These are phyloP conservation scores for Barbus barbus DNA, from an alignment of 2,113 vertebrate species.

Conservation along the genomic window DNA sequence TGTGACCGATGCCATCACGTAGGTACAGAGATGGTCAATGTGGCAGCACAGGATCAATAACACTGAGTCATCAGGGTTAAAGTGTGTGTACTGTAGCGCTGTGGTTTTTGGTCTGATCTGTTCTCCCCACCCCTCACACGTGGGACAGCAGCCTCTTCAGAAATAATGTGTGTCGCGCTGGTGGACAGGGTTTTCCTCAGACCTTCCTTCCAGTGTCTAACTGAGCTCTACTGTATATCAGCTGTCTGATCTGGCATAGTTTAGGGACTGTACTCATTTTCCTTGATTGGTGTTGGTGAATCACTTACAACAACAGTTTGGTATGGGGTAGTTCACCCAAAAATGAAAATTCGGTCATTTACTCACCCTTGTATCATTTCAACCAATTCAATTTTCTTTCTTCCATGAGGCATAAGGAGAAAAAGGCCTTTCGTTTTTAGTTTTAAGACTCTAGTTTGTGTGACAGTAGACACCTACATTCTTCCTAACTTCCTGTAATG, in stretches of 20 bases:
- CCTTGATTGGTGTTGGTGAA: no score
- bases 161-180: constrained; percentile 21
- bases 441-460: neutral
- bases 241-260: no score
- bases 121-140: constrained; percentile 55
- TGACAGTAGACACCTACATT: neutral
- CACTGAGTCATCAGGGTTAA: constrained; percentile 55
- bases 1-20: neutral
- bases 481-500: neutral
- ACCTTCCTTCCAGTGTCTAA: neutral
- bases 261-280: no score
- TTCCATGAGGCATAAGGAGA: neutral
- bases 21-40: no score
- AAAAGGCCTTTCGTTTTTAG: neutral
- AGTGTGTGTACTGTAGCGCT: constrained; percentile 24
- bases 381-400: neutral
- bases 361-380: neutral
- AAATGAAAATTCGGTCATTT: neutral
- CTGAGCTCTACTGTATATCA: no score
- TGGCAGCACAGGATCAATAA: neutral
- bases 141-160: constrained; percentile 47
- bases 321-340: neutral
- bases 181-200: no score
- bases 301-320: no score
- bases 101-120: constrained; percentile 25